Conservation (phyloP, 2,113 vertebrate species). For the Ophthalmolycus amberensis region DNA sequence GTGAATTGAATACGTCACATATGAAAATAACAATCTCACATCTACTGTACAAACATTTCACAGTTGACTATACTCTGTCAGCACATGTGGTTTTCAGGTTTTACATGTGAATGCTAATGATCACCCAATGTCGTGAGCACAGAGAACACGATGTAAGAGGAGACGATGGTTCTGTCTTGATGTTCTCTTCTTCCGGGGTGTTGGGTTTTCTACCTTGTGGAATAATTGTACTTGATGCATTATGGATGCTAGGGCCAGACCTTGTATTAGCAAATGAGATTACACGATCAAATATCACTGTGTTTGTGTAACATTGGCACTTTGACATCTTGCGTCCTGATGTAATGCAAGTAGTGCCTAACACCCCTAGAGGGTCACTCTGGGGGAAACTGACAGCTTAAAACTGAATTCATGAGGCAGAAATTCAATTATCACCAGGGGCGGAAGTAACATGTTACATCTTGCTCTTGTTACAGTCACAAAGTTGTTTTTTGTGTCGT, state of each 20-base stretch:
- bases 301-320: slow-evolving; percentile 19
- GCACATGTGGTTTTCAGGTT: neutral
- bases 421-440: neutral
- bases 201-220: slow-evolving; percentile 3
- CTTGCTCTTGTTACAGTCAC: too few species aligned
- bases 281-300: slow-evolving; percentile 17
- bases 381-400: neutral
- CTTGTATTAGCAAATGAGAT: slow-evolving; percentile 8
- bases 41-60: too few species aligned
- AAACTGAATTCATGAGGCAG: neutral
- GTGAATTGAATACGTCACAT: neutral
- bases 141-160: neutral
- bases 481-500: too few species aligned
- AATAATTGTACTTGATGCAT: slow-evolving; percentile 26
- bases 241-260: slow-evolving; percentile 22
- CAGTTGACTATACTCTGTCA: neutral
- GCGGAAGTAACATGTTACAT: neutral
- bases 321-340: neutral
- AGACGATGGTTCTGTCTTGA: neutral
- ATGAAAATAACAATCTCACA: neutral
- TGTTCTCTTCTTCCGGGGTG: neutral
- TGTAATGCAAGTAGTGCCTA: neutral
- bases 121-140: neutral
- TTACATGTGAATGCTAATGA: neutral
- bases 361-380: neutral